phyloP scores from a whole-genome alignment of 2,797 vertebrate species.

The Yasuhikotakia modesta region DNA sequence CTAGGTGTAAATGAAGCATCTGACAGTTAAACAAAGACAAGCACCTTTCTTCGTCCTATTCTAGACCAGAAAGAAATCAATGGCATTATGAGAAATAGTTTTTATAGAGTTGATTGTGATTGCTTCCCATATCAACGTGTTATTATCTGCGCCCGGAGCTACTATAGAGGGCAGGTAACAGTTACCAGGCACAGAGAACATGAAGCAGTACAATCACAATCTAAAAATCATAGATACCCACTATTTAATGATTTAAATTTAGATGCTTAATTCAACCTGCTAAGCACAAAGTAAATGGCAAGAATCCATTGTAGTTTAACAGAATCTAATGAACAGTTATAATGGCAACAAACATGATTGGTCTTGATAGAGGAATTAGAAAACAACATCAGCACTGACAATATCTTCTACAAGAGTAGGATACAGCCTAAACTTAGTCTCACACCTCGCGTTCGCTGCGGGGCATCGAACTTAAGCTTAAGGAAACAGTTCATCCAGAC shows the following conservation, averaged over 20 bases:
- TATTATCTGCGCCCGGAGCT: constrained; percentile 34
- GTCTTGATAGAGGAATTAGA: constrained; percentile 50
- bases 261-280: constrained; percentile 25
- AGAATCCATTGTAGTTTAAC: constrained; percentile 32
- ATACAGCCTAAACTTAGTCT: constrained; percentile 31
- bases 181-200: constrained; percentile 29
- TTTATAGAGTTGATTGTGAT: constrained; percentile 31
- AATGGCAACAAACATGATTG: constrained; percentile 54
- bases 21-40: too few species aligned
- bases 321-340: constrained; percentile 44
- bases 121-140: constrained; percentile 17
- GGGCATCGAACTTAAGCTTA: constrained; percentile 39
- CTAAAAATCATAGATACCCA: constrained; percentile 15
- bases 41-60: too few species aligned
- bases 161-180: constrained; percentile 24
- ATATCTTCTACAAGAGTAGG: constrained; percentile 14
- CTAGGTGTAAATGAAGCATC: constrained; percentile 24
- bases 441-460: constrained; percentile 30
- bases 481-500: constrained; percentile 51
- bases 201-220: constrained; percentile 20
- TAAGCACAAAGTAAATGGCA: constrained; percentile 35
- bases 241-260: constrained; percentile 22
- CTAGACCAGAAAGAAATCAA: constrained; percentile 24
- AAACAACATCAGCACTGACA: constrained; percentile 44
- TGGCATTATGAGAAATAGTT: constrained; percentile 28